Evolutionary conservation across 2,888 invertebrate genomes (phyloP).

Genomic region (Hirtodrosophila cameraria): DNA sequence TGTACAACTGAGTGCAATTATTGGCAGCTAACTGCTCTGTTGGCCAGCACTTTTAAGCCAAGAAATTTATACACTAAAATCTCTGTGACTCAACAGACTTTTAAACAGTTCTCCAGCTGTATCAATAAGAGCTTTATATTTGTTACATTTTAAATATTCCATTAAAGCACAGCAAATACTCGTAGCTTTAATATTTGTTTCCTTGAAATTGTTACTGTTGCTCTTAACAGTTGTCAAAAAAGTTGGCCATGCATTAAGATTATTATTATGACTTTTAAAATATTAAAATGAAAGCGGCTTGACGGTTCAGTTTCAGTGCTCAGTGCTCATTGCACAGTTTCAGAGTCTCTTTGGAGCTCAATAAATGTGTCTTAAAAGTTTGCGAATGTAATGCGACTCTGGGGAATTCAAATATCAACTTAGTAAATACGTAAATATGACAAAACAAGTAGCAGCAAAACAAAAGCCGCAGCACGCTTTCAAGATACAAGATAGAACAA

Average conservation of each 20-base stretch:
- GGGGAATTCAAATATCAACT: conserved; percentile 60
- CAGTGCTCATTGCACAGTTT: no score
- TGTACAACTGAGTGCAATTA: conserved; percentile 52
- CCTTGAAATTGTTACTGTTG: neutral
- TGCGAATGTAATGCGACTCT: conserved; percentile 57
- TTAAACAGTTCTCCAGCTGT: no score
- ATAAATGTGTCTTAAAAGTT: conserved; percentile 60
- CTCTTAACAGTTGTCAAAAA: conserved; percentile 13
- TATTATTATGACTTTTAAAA: conserved; percentile 52
- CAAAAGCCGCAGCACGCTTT: conserved; percentile 39
- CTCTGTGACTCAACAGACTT: no score
- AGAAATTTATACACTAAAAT: no score
- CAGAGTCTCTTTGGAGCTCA: conserved; percentile 47
- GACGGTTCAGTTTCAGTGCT: no score
- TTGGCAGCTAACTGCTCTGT: conserved; percentile 3
- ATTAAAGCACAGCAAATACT: no score
- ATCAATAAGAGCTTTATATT: no score
- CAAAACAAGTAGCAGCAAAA: no score
- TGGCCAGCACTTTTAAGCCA: conserved; percentile 1
- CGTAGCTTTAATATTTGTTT: neutral
- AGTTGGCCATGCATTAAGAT: conserved; percentile 43
- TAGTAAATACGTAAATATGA: conserved; percentile 55
- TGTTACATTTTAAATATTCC: no score
- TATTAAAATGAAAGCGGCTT: conserved; percentile 50
- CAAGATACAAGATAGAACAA: conserved; percentile 8